Evolutionary conservation across 2,888 invertebrate species (phyloP), one percentile per base, ranked within the genome.

Genomic region (Microdon myrmicae): DNA sequence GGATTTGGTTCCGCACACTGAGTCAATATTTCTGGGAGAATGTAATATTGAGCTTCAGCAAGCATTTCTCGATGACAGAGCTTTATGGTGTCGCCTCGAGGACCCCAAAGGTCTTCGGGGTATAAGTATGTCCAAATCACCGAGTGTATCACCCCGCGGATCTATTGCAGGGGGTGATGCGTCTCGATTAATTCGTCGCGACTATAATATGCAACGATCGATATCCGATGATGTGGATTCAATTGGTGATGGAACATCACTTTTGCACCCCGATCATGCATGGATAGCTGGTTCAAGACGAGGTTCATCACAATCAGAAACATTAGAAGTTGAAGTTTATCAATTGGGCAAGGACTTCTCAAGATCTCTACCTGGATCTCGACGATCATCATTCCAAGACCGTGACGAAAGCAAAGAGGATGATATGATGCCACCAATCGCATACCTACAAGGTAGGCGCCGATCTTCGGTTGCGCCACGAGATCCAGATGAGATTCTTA

Each of bases 291-390:
- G 87, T 55, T 92, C 92, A 0, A 82, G 93, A 19, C 85, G 93
- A 20, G 93, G 93, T 23, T 93, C 92, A n/a, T 92, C 92, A 28
- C 92, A 93, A 75, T 93, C 92, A 0, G 93, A 93, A 76, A 90
- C 91, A 41, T 82, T 92, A 37, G 92, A 93, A 75, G 88, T 89
- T 39, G 91, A 92, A 75, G 88, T 89, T 6, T 92, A 93, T 79
- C 90, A 93, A 76, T 83, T 93, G 37, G 90, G 87, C 55, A 90
- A 90, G 77, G 92, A 92, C 79, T 92, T 92, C 78, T 92, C 92
- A 13, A 85, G 90, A 71, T 92, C 92, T 3, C 80, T 93, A 70
- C 93, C 93, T 0, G 92, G 92, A 5, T 92, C 92, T 8, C 83
- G 92, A 49, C 84, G 92, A 43, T 92, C 92, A 20, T 92, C 92